Evolutionary conservation across 2,888 invertebrate species (phyloP), one percentile per base, ranked within the genome.

Genomic region (Elegia similella): DNA sequence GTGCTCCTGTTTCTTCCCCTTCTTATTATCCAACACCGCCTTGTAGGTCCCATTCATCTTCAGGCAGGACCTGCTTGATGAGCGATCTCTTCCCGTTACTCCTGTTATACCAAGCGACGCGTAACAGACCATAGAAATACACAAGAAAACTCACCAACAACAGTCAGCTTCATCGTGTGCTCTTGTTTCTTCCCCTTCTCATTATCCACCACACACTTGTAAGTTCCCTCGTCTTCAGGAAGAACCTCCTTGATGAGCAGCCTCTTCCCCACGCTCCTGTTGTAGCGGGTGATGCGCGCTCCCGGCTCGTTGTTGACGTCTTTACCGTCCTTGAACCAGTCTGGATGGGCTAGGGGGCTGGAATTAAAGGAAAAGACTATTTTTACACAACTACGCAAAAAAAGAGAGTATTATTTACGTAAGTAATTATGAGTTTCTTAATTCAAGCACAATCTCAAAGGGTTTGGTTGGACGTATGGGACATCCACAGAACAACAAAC

Each of bases 21-120:
- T 75, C 10, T 61, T 77, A 32, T 88, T 88, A 62, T 80, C 72
- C 0, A 79, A 81, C 6, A 76, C 71, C 57, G 89, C 89, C 7
- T 72, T 80, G 73, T 86, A 89, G 0, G 67, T 67, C 0, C 87
- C 89, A n/a, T 58, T 79, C 62, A 63, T 89, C 89, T 46, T 76
- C 78, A 0, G 70, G 62, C 29, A 69, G 62, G 0, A 81, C 82
- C 1, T 84, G 73, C 60, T 78, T 81, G 75, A 89, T 84, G 60
- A 86, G 71, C 29, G 89, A 80, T 0, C 88, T 64, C 57, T 83
- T 84, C 43, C 89, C 86, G 1, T 73, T 76, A 46, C 83, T 86
- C 56, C 82, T 76, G 76, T 88, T 89, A 76, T 87, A 70, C 1
- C 82, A 65, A 6, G 88, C 87, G 13, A 89, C 72, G 3, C 89